Percentiles rank a stretch among this genome's conserved stretches.
phyloP scores from a whole-genome alignment of 1,140 invertebrate species.

The Pseudomyrmex gracilis region DNA sequence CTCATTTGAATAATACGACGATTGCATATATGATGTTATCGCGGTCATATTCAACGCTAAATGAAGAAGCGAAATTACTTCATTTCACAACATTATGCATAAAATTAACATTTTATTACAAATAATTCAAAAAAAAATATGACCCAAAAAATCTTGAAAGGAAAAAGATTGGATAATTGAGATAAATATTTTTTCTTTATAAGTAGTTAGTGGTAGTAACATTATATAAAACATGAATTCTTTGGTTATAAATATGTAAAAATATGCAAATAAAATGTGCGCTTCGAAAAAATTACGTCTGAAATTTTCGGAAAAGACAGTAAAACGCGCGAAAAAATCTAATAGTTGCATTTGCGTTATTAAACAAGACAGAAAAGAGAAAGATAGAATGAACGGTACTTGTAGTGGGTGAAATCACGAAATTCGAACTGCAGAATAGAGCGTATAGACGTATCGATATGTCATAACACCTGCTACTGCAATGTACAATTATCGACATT shows the following conservation, averaged over 20 bases:
- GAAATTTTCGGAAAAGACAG: not conserved
- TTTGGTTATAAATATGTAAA: too few relatives aligned
- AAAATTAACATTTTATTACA: not conserved
- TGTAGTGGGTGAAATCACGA: conserved; percentile 16
- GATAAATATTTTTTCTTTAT: too few relatives aligned
- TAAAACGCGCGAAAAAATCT: conserved; percentile 22
- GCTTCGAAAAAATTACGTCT: conserved; percentile 6
- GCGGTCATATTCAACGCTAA: not conserved
- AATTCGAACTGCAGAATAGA: conserved; percentile 28
- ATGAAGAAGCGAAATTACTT: not conserved
- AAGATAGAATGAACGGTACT: not conserved
- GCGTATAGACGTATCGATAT: conserved; percentile 50
- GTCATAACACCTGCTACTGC: conserved; percentile 43
- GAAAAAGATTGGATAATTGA: too few relatives aligned
- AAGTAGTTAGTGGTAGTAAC: not conserved
- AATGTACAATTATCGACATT: conserved; percentile 48
- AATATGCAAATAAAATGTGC: too few relatives aligned
- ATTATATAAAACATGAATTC: too few relatives aligned
- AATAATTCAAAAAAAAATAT: not conserved
- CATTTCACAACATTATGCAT: not conserved
- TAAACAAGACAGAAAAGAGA: not conserved
- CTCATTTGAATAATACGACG: conserved; percentile 3
- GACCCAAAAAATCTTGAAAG: not conserved
- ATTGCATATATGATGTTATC: not conserved
- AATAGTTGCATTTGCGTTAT: conserved; percentile 31